phyloP scores from a whole-genome alignment of 2,113 vertebrate genomes.

The Anhinga anhinga region DNA sequence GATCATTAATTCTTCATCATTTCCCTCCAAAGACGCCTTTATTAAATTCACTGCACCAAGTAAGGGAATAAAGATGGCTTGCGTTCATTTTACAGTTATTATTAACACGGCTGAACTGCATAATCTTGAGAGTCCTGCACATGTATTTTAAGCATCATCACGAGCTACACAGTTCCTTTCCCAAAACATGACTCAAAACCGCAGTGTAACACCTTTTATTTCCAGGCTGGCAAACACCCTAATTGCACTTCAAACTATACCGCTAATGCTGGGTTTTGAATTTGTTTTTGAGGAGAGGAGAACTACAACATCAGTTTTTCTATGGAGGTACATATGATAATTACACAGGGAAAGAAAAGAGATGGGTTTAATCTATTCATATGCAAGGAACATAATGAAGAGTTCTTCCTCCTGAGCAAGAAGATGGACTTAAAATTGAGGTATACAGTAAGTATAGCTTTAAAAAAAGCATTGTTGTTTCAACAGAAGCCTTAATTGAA shows the following conservation, averaged over 20 bases:
- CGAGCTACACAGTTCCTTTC: background rate
- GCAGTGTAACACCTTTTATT: background rate
- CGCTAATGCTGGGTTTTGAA: background rate
- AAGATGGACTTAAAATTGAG: background rate
- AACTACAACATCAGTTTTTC: background rate
- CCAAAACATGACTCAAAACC: background rate
- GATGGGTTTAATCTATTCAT: background rate
- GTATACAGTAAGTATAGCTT: background rate
- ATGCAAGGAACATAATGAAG: background rate
- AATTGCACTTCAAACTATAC: background rate
- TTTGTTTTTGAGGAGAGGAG: background rate
- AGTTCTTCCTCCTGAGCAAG: background rate
- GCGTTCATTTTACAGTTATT: background rate
- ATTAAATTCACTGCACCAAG: background rate
- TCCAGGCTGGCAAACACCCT: background rate
- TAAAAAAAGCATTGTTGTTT: background rate
- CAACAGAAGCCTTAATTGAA: background rate
- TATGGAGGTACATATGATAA: background rate
- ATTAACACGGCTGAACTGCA: background rate
- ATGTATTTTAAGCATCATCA: background rate
- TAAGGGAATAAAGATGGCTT: background rate
- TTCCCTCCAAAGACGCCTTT: background rate
- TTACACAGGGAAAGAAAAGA: background rate
- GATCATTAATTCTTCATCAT: fast-evolving
- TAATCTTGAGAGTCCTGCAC: background rate